phyloP scores from a whole-genome alignment of 2,888 invertebrate species.

The Plagodis pulveraria region DNA sequence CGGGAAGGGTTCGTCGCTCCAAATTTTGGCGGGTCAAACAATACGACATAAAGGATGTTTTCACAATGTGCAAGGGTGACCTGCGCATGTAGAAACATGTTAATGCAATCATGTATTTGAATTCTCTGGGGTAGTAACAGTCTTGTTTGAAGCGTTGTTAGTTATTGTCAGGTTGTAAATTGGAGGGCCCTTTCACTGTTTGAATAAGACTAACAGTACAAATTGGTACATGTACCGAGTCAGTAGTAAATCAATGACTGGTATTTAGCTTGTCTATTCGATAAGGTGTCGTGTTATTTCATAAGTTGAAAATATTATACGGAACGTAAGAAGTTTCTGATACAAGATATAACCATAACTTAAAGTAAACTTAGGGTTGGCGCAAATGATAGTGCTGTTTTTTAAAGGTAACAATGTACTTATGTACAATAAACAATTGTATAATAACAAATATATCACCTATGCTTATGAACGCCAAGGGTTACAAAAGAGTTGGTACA shows the following conservation, averaged over 20 bases:
- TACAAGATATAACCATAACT: no score
- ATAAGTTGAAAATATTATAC: slow-evolving; percentile 19
- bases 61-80: slow-evolving; percentile 62
- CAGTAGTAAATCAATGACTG: slow-evolving; percentile 43
- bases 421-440: no score
- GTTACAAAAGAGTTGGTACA: no score
- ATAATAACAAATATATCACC: no score
- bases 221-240: slow-evolving; percentile 33
- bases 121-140: slow-evolving; percentile 55
- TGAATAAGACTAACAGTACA: slow-evolving; percentile 29
- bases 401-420: no score
- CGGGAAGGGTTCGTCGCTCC: slow-evolving; percentile 51
- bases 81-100: slow-evolving; percentile 63
- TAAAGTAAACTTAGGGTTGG: background rate
- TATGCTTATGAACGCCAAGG: no score
- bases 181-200: slow-evolving; percentile 35
- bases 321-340: slow-evolving; percentile 3
- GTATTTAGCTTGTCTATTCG: slow-evolving; percentile 44
- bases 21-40: slow-evolving; percentile 71
- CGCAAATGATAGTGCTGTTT: background rate
- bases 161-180: slow-evolving; percentile 51
- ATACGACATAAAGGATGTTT: slow-evolving; percentile 73
- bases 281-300: slow-evolving; percentile 41
- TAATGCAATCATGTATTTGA: slow-evolving; percentile 64
- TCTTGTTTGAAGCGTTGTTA: slow-evolving; percentile 53